These are phyloP conservation scores for Coregonus suidteri DNA, from an alignment of 2,797 vertebrate genomes.

Conservation along the genomic window DNA sequence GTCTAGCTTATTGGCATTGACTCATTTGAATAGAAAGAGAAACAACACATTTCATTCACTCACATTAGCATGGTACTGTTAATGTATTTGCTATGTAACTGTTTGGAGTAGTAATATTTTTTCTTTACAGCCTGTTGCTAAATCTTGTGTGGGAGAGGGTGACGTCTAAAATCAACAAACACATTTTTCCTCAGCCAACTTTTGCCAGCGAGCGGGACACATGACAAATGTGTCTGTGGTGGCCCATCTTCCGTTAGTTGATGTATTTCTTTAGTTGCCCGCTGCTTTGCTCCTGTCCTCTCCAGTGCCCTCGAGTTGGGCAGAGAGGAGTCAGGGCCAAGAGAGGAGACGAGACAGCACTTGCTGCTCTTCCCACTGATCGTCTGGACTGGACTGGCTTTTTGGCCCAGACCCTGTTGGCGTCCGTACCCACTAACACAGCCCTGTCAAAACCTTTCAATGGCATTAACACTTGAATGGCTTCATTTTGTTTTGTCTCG, in stretches of 20 bases:
- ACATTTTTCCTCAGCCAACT: not conserved
- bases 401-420: not conserved
- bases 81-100: no score
- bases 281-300: not conserved
- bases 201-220: not conserved
- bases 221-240: not conserved
- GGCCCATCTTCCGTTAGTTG: not conserved
- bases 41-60: not conserved
- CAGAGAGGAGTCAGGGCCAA: not conserved
- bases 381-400: not conserved
- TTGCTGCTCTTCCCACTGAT: not conserved
- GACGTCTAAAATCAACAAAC: not conserved
- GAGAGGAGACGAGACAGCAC: not conserved
- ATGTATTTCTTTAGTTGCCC: not conserved
- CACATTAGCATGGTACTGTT: no score
- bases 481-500: not conserved
- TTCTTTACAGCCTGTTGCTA: not conserved
- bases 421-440: not conserved
- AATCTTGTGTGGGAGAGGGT: not conserved
- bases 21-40: not conserved
- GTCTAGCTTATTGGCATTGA: not conserved
- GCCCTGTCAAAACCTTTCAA: not conserved
- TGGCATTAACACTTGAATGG: not conserved
- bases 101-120: no score
- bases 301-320: not conserved